Conservation (phyloP, 2,797 vertebrate species). For the Serranus cabrilla region DNA sequence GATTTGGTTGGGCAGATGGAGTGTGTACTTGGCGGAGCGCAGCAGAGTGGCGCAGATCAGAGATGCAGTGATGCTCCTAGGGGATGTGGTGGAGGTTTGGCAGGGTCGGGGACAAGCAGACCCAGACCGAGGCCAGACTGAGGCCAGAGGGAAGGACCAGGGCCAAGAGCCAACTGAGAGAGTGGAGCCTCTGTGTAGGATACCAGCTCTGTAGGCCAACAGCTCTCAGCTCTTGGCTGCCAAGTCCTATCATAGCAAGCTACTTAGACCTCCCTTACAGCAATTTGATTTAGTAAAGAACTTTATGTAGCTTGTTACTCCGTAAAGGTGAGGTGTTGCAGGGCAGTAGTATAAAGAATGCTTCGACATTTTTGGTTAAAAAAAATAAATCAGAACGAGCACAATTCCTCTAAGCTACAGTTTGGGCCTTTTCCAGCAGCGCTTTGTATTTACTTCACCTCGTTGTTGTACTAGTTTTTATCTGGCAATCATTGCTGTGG, state of each 20-base stretch:
- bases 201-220: slow-evolving; percentile 57
- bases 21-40: slow-evolving; percentile 71
- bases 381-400: slow-evolving; percentile 46
- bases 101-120: slow-evolving; percentile 62
- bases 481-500: slow-evolving; percentile 40
- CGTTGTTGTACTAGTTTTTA: slow-evolving; percentile 36
- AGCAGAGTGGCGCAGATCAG: slow-evolving; percentile 65
- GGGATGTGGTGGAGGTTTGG: slow-evolving; percentile 76
- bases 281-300: slow-evolving; percentile 54
- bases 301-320: slow-evolving; percentile 41
- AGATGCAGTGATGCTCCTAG: slow-evolving; percentile 75
- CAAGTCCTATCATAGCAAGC: slow-evolving; percentile 62
- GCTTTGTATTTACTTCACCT: slow-evolving; percentile 40
- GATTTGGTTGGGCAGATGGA: slow-evolving; percentile 68
- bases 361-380: slow-evolving; percentile 21
- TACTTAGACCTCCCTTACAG: slow-evolving; percentile 67
- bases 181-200: slow-evolving; percentile 73
- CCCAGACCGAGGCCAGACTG: slow-evolving; percentile 76
- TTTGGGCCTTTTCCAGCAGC: slow-evolving; percentile 45
- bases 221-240: slow-evolving; percentile 61
- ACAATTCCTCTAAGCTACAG: slow-evolving; percentile 22
- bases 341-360: slow-evolving; percentile 9
- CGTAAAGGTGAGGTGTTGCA: slow-evolving; percentile 32
- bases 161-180: slow-evolving; percentile 72
- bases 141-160: slow-evolving; percentile 75